Conservation (phyloP, 2,888 invertebrate genomes). For the Lasioglossum marginatum region DNA sequence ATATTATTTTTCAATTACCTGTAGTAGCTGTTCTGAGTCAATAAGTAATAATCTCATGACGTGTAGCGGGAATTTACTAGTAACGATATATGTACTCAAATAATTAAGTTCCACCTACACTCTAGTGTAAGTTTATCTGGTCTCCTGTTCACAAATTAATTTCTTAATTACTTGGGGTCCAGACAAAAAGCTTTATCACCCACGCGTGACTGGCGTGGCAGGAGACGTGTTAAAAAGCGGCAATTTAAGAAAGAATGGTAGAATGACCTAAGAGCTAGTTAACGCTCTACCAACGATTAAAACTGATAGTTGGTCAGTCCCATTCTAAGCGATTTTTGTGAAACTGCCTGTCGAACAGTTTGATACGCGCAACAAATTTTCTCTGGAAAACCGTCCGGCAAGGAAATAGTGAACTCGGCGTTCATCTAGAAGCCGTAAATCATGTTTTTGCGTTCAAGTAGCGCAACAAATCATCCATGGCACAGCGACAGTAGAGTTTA, state of each 20-base stretch:
- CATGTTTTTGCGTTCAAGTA: background rate
- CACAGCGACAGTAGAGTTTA: slow-evolving; percentile 2
- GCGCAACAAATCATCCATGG: slow-evolving; percentile 9
- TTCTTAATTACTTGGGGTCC: background rate
- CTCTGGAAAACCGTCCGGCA: background rate
- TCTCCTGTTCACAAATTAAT: background rate
- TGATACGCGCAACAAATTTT: background rate
- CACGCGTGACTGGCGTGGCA: too few relatives aligned
- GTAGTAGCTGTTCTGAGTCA: too few relatives aligned
- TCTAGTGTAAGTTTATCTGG: background rate
- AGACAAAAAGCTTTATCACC: background rate
- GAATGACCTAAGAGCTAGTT: too few relatives aligned
- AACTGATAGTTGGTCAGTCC: background rate
- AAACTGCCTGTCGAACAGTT: background rate
- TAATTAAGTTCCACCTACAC: background rate
- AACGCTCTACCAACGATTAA: background rate
- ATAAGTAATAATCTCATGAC: too few relatives aligned
- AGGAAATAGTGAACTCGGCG: background rate
- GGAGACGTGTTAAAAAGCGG: too few relatives aligned
- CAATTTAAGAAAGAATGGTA: background rate
- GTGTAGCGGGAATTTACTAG: too few relatives aligned
- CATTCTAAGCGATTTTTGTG: background rate
- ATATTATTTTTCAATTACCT: background rate
- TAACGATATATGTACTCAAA: too few relatives aligned
- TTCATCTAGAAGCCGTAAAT: background rate